Conservation (phyloP, 2,113 vertebrate genomes). For the Sturnira hondurensis region DNA sequence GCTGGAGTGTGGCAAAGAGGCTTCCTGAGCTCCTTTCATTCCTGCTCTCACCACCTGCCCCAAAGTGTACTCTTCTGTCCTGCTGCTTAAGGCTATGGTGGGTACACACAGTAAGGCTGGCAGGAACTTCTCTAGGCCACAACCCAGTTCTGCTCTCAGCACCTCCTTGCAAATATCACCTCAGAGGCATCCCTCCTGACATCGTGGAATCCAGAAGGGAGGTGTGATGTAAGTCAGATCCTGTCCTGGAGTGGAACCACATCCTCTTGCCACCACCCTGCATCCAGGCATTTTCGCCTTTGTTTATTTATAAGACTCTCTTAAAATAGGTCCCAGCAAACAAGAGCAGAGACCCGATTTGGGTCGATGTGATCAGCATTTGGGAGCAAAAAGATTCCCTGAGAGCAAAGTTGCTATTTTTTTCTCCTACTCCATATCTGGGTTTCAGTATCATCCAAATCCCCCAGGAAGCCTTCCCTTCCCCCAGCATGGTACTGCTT, state of each 20-base stretch:
- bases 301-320: conserved; percentile 67
- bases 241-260: conserved; percentile 59
- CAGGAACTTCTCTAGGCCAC: neutral
- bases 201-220: conserved; percentile 17
- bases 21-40: too few species aligned
- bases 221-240: conserved; percentile 55
- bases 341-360: conserved; percentile 39
- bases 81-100: accelerated
- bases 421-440: neutral
- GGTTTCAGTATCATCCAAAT: neutral
- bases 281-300: conserved; percentile 46
- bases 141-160: neutral
- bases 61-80: neutral
- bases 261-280: conserved; percentile 28
- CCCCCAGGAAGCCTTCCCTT: neutral
- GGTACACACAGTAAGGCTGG: neutral
- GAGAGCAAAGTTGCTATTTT: conserved; percentile 22
- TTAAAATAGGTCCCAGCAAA: conserved; percentile 63
- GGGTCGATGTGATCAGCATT: conserved; percentile 42
- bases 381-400: neutral
- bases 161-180: neutral
- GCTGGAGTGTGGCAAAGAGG: neutral
- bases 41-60: neutral
- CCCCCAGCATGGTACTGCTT: neutral
- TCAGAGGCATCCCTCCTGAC: neutral